These are phyloP conservation scores for Littorina saxatilis DNA, from an alignment of 1,140 invertebrate genomes.

Conservation along the genomic window DNA sequence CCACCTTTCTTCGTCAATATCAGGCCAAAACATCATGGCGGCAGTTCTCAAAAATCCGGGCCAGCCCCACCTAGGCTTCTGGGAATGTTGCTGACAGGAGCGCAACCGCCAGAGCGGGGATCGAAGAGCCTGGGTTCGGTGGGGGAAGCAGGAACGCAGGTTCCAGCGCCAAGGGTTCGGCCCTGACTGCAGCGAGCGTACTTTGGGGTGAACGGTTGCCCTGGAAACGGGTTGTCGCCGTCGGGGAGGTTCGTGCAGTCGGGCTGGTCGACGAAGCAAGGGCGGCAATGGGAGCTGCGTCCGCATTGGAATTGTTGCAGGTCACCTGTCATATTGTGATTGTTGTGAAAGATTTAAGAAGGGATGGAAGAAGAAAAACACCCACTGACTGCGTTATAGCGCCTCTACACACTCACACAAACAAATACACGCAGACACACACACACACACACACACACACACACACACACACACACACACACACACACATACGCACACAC, in stretches of 20 bases:
- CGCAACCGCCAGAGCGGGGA: too few relatives aligned
- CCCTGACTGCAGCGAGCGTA: slow-evolving; percentile 44
- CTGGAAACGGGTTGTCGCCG: slow-evolving; percentile 40
- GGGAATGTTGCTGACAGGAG: too few relatives aligned
- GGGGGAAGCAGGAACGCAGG: too few relatives aligned
- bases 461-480: slow-evolving; percentile 17
- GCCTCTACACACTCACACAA: background rate
- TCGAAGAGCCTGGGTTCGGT: too few relatives aligned
- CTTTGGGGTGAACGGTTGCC: slow-evolving; percentile 42
- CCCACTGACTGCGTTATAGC: background rate
- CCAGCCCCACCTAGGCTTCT: too few relatives aligned
- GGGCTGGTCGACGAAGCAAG: slow-evolving; percentile 42
- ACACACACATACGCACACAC: background rate
- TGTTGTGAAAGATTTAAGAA: too few relatives aligned
- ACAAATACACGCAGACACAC: slow-evolving; percentile 8
- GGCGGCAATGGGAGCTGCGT: slow-evolving; percentile 29
- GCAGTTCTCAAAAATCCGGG: too few relatives aligned
- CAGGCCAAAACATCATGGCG: too few relatives aligned
- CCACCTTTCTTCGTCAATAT: too few relatives aligned
- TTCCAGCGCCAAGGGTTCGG: background rate
- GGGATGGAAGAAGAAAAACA: background rate
- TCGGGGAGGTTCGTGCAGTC: slow-evolving; percentile 46
- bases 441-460: slow-evolving; percentile 20
- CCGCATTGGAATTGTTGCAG: background rate
- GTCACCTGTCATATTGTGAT: background rate